Percentiles rank a stretch among this genome's conserved stretches.
phyloP scores from a whole-genome alignment of 1,140 invertebrate genomes.

The Megalonaias nervosa region DNA sequence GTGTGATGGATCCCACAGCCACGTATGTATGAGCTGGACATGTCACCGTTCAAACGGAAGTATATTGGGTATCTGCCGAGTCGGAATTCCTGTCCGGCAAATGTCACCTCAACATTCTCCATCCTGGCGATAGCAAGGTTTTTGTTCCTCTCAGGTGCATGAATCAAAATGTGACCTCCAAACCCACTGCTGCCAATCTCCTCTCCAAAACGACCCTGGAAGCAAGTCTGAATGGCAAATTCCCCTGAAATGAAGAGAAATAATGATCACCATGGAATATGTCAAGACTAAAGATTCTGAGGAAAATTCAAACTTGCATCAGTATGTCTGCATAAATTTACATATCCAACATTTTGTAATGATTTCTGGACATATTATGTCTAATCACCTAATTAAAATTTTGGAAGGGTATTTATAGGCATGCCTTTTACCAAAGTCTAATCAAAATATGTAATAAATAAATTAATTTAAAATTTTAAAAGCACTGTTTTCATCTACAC shows the following conservation, averaged over 20 bases:
- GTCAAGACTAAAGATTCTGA: no score
- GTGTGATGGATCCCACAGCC: constrained; percentile 52
- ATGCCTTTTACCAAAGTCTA: no score
- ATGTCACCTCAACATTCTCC: constrained; percentile 39
- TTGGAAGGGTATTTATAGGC: no score
- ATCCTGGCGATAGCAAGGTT: constrained; percentile 25
- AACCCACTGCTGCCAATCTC: constrained; percentile 60
- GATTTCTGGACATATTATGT: no score
- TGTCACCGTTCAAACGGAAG: constrained; percentile 57
- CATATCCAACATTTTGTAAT: no score
- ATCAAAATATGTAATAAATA: no score
- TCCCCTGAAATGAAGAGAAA: constrained; percentile 21
- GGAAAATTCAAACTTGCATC: no score
- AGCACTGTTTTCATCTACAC: no score
- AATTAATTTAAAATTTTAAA: no score
- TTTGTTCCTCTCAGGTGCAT: constrained; percentile 30
- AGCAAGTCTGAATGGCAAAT: constrained; percentile 50
- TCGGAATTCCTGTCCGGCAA: constrained; percentile 61
- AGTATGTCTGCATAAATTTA: no score
- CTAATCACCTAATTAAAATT: no score
- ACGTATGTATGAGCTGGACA: constrained; percentile 52
- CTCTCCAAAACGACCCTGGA: constrained; percentile 53
- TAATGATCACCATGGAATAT: neutral
- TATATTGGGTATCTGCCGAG: constrained; percentile 63
- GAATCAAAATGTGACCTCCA: constrained; percentile 53